Percentiles rank a stretch among this genome's conserved stretches.
These are phyloP conservation scores for Ammodytes marinus DNA, from an alignment of 2,113 vertebrate species.

Conservation along the genomic window DNA sequence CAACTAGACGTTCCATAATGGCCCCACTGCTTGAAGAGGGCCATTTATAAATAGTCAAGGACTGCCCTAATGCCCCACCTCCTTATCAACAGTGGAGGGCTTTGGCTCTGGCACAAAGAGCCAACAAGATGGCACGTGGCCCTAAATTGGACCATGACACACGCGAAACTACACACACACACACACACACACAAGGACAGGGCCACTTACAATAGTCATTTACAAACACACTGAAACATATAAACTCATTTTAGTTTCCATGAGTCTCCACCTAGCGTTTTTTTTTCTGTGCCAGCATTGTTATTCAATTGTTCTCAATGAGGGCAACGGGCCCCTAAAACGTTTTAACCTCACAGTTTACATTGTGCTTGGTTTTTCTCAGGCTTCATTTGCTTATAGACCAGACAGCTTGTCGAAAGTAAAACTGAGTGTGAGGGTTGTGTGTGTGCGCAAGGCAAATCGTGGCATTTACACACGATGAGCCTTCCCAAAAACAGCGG, in stretches of 20 bases:
- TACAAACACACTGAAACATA: neutral
- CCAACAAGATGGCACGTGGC: slow-evolving; percentile 59
- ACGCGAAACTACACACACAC: slow-evolving; percentile 16
- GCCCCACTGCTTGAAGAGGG: slow-evolving; percentile 69
- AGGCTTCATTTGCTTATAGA: too few relatives aligned
- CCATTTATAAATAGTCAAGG: slow-evolving; percentile 83
- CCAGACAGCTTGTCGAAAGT: too few relatives aligned
- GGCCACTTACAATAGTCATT: neutral
- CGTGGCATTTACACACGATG: too few relatives aligned
- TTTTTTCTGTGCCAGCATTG: too few relatives aligned
- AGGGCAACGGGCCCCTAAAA: too few relatives aligned
- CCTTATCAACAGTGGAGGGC: slow-evolving; percentile 71
- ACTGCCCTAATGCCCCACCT: slow-evolving; percentile 77
- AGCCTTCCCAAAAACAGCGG: too few relatives aligned
- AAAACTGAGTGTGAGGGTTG: too few relatives aligned
- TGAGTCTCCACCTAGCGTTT: too few relatives aligned
- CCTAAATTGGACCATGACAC: slow-evolving; percentile 67
- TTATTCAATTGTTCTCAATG: too few relatives aligned
- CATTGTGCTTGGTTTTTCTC: too few relatives aligned
- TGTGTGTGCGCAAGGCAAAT: too few relatives aligned
- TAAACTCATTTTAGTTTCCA: neutral
- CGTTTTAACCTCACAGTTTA: too few relatives aligned
- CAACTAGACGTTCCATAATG: slow-evolving; percentile 74
- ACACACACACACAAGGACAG: neutral
- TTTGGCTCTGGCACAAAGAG: slow-evolving; percentile 56